These are phyloP conservation scores for Spatula clypeata DNA, from an alignment of 2,797 vertebrate genomes.

Conservation along the genomic window DNA sequence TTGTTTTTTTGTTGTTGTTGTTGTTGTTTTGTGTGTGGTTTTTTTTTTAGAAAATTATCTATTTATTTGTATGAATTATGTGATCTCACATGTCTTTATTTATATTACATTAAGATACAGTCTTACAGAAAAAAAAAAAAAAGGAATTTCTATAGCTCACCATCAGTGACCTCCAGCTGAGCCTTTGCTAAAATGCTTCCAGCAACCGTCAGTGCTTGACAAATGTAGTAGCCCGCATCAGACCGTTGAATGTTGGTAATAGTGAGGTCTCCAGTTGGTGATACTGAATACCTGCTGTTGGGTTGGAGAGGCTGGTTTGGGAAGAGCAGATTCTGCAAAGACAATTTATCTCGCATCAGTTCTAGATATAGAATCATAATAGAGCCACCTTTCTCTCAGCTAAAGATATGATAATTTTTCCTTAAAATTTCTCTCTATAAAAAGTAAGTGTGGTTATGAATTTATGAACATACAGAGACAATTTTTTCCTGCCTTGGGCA, in stretches of 20 bases:
- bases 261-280: slow-evolving; percentile 94
- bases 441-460: neutral
- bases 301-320: slow-evolving; percentile 98
- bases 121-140: neutral
- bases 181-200: slow-evolving; percentile 99
- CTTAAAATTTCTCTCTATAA: slow-evolving; percentile 33
- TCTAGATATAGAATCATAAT: neutral
- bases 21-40: no score
- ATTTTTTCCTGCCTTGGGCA: slow-evolving; percentile 43
- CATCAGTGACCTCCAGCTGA: slow-evolving; percentile 99
- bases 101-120: neutral
- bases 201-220: slow-evolving; percentile 97
- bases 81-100: neutral
- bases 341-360: slow-evolving; percentile 61
- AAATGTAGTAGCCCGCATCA: slow-evolving; percentile 97
- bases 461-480: slow-evolving; percentile 19
- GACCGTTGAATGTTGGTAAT: slow-evolving; percentile 94
- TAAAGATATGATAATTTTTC: neutral
- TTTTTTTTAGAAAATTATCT: neutral
- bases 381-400: neutral
- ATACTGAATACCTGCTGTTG: slow-evolving; percentile 95
- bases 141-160: slow-evolving; percentile 83
- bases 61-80: neutral
- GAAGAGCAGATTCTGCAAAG: slow-evolving; percentile 94
- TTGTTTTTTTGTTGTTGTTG: neutral